Conservation (phyloP, 2,888 invertebrate species). For the Oxytorus armatus region DNA sequence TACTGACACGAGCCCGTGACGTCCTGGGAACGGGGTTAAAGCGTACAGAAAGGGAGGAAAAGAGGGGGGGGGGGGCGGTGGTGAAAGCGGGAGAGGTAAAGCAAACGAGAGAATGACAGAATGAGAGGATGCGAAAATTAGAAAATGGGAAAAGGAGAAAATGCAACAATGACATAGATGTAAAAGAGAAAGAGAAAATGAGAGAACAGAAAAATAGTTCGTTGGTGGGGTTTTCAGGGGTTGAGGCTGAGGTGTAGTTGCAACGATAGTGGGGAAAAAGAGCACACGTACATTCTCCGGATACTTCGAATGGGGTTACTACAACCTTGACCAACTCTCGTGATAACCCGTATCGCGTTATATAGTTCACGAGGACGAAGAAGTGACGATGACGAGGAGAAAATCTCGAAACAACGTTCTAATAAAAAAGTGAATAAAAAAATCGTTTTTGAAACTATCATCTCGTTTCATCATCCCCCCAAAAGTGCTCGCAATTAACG, state of each 20-base stretch:
- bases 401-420: neutral
- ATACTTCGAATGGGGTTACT: constrained; percentile 42
- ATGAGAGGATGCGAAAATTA: neutral
- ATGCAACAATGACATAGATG: neutral
- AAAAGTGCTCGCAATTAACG: constrained; percentile 5
- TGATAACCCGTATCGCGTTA: constrained; percentile 5
- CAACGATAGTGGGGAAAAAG: neutral
- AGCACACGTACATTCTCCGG: neutral
- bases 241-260: constrained; percentile 6
- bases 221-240: no score
- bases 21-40: constrained; percentile 76
- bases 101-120: neutral
- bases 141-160: constrained; percentile 15
- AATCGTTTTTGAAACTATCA: constrained; percentile 30
- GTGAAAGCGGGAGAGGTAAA: neutral
- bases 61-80: no score
- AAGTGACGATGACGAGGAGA: constrained; percentile 12
- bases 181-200: neutral
- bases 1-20: constrained; percentile 82
- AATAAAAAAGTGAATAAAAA: no score
- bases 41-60: neutral
- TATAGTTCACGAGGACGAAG: constrained; percentile 6
- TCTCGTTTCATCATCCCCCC: constrained; percentile 18
- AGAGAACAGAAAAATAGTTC: neutral
- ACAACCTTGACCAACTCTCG: constrained; percentile 53